phyloP scores from a whole-genome alignment of 2,888 invertebrate genomes.

The Nomada hirtipes region DNA sequence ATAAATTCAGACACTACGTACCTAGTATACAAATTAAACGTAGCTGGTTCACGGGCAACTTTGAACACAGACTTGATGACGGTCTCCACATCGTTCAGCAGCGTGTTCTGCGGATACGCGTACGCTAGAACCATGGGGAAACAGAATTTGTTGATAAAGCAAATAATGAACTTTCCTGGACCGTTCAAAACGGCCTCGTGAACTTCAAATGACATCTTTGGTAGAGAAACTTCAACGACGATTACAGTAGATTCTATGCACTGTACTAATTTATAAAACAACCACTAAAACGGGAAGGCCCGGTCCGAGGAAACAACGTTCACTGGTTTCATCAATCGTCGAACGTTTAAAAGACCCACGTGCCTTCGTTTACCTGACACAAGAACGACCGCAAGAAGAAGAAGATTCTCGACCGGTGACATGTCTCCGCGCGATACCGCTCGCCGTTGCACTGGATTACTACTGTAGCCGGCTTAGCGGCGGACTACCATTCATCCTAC shows the following conservation, averaged over 20 bases:
- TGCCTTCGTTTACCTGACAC: constrained; percentile 68
- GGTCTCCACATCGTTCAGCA: constrained; percentile 75
- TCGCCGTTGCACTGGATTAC: constrained; percentile 74
- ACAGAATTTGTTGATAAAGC: constrained; percentile 16
- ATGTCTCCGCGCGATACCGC: constrained; percentile 68
- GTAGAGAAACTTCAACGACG: neutral
- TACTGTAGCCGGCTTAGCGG: constrained; percentile 74
- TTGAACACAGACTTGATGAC: constrained; percentile 71
- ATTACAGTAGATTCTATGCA: neutral
- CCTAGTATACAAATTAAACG: constrained; percentile 79
- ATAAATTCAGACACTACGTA: constrained; percentile 40
- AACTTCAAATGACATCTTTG: neutral
- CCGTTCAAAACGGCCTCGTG: neutral
- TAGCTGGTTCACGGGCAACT: constrained; percentile 72
- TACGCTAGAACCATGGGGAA: constrained; percentile 63
- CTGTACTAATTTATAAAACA: neutral
- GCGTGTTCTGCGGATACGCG: constrained; percentile 71
- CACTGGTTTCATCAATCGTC: neutral
- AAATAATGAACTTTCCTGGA: neutral
- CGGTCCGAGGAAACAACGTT: neutral
- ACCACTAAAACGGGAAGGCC: neutral
- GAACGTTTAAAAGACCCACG: constrained; percentile 25
- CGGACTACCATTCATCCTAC: constrained; percentile 73
- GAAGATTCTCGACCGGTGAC: constrained; percentile 63
- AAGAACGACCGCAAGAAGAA: constrained; percentile 64